Base-by-base conservation (phyloP, 2,113 vertebrate genomes). In the Pimephales promelas region DNA sequence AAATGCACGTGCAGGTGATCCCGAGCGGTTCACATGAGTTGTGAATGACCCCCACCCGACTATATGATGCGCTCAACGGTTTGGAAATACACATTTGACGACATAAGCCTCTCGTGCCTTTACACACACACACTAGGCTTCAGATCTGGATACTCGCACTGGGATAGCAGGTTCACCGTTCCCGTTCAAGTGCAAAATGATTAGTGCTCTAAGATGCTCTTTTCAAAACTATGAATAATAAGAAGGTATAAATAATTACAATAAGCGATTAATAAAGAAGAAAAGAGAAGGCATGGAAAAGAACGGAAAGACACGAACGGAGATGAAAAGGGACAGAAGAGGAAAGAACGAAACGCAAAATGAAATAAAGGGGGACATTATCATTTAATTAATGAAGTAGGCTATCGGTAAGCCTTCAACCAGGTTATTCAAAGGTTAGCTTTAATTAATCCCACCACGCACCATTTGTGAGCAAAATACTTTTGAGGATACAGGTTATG, bases 1-100 rank as follows among this genome's bases (percentile, higher is more conserved):
- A 47, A 64, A 47, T 6, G 31, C 74, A 79, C 77, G 40, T 79
- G 62, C 45, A 18, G 62, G 47, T 68, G 47, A 54, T 49, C 13
- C 28, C 10, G 2, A 47, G 24, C 13, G 76, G 24, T 49, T 14
- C 8, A 79, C 59, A 10, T n/a, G 47, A 81, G 22, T 70, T 70
- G 79, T 70, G 64, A 81, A 81, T 81, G 64, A 34, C 57, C n/a
- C 1, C 40, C 8, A 1, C 40, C n/a, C n/a, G n/a, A 40, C 40
- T 40, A 20, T 40, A 20, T 36, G 79, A 16, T 10, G 24, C 5
- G 36, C 22, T 24, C 59, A 1, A 45, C 16, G 52, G 26, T 52
- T 49, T n/a, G 47, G 43, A 45, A 64, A 49, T 40, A 40, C 10
- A 79, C 56, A n/a, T 64, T 43, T 47, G n/a, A 62, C 57, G 34